These are phyloP conservation scores for Cheilosia variabilis DNA, from an alignment of 2,888 invertebrate species.

Conservation along the genomic window DNA sequence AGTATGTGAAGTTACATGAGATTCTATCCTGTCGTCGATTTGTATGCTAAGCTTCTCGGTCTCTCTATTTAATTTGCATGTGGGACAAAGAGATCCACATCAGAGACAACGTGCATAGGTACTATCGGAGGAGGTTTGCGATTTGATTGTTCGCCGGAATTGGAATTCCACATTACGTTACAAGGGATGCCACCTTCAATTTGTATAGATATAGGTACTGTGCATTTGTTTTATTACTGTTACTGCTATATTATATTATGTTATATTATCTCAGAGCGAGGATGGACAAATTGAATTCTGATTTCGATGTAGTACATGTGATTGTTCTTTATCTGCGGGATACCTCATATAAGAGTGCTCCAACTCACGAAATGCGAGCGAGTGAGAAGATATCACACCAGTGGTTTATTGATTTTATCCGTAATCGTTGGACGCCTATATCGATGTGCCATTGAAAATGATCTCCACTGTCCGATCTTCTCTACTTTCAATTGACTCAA, in stretches of 20 bases:
- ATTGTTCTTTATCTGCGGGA: constrained; percentile 25
- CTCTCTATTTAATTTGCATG: constrained; percentile 72
- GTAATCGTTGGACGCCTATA: constrained; percentile 68
- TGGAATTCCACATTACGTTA: constrained; percentile 22
- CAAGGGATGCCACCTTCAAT: constrained; percentile 65
- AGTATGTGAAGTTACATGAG: constrained; percentile 74
- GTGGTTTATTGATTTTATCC: constrained; percentile 75
- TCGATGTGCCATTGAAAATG: constrained; percentile 38
- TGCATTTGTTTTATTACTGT: constrained; percentile 69
- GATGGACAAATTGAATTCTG: constrained; percentile 70
- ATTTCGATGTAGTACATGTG: constrained; percentile 62
- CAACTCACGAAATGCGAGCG: constrained; percentile 52
- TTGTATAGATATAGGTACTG: constrained; percentile 36
- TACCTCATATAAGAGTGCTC: neutral
- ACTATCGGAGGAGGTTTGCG: constrained; percentile 59
- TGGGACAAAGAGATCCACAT: constrained; percentile 68
- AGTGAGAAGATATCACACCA: constrained; percentile 75
- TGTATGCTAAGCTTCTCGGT: constrained; percentile 59
- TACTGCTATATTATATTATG: constrained; percentile 54
- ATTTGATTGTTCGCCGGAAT: constrained; percentile 50
- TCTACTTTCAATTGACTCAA: constrained; percentile 57
- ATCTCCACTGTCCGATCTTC: constrained; percentile 17
- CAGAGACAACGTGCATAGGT: constrained; percentile 12
- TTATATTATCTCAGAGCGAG: constrained; percentile 47
- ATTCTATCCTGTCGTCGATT: constrained; percentile 73